Evolutionary conservation across 2,888 invertebrate species (phyloP).

Genomic region (Xanthorhoe spadicearia): DNA sequence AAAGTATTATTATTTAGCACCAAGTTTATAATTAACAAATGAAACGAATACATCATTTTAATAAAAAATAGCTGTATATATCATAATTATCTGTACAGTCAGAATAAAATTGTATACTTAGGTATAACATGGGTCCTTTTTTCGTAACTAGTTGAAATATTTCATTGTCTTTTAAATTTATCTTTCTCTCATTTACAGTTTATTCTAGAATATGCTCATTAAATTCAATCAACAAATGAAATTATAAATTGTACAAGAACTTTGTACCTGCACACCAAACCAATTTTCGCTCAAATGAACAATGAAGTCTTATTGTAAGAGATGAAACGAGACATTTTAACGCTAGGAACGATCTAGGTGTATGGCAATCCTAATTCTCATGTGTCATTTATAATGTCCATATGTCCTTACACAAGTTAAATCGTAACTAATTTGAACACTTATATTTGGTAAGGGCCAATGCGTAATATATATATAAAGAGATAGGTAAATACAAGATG

Average conservation of each 20-base stretch:
- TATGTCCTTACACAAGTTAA: slow-evolving; percentile 3
- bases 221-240: too few species aligned
- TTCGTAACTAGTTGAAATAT: not conserved
- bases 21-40: slow-evolving; percentile 63
- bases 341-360: too few species aligned
- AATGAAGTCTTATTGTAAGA: too few species aligned
- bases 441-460: slow-evolving; percentile 30
- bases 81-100: not conserved
- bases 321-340: too few species aligned
- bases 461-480: not conserved
- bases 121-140: not conserved
- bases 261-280: too few species aligned
- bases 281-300: too few species aligned
- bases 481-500: not conserved
- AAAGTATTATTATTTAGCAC: slow-evolving; percentile 65
- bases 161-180: not conserved
- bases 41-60: too few species aligned
- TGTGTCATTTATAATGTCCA: not conserved
- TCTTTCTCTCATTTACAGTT: too few species aligned
- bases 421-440: slow-evolving; percentile 30
- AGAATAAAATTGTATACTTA: not conserved
- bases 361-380: too few species aligned
- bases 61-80: not conserved
- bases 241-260: too few species aligned
- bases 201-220: too few species aligned